phyloP scores from a whole-genome alignment of 2,797 vertebrate species.

The Falco berigora region DNA sequence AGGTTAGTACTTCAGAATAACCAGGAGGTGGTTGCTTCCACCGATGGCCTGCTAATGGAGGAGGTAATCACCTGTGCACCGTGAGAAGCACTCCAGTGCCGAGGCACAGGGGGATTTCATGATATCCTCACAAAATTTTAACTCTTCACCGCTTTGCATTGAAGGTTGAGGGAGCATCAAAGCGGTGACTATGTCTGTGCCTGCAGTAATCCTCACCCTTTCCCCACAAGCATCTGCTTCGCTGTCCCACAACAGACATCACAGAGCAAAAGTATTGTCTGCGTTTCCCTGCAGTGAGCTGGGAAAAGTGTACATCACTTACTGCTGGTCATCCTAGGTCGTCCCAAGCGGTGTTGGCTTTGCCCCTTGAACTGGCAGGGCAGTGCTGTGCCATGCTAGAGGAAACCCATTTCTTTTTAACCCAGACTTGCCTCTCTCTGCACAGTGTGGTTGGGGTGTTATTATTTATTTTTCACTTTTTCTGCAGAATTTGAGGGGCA shows the following conservation, averaged over 20 bases:
- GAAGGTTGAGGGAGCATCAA: background rate
- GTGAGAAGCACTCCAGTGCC: background rate
- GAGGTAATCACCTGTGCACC: background rate
- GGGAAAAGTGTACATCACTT: background rate
- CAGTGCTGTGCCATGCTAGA: background rate
- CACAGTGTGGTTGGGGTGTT: background rate
- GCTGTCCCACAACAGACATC: background rate
- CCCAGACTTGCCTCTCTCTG: no score
- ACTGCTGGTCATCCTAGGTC: background rate
- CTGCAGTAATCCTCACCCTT: background rate
- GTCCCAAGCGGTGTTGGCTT: background rate
- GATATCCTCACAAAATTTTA: background rate
- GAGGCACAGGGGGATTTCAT: background rate
- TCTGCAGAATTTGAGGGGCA: background rate
- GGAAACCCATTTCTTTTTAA: background rate
- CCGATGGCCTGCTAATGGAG: background rate
- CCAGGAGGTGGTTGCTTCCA: background rate
- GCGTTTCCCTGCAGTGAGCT: background rate
- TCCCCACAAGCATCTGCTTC: background rate
- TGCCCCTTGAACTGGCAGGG: background rate
- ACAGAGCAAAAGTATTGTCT: fast-evolving
- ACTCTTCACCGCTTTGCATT: background rate
- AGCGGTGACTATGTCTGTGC: background rate
- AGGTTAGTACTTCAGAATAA: background rate
- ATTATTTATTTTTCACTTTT: background rate